Percentiles rank a stretch among this genome's conserved stretches.
phyloP scores from a whole-genome alignment of 2,888 invertebrate species.

The Agriopis marginaria region DNA sequence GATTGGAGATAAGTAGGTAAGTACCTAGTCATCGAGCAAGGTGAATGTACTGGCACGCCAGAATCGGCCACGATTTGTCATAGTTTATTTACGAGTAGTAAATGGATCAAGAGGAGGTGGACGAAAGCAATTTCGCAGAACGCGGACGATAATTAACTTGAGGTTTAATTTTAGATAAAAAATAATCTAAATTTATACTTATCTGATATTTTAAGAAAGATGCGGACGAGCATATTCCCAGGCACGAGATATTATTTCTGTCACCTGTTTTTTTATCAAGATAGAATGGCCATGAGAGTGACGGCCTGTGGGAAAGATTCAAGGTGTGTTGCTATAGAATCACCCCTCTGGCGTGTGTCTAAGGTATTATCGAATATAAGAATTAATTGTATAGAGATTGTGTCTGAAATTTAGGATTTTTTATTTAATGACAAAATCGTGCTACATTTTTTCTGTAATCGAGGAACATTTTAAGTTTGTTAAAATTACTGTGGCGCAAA shows the following conservation, averaged over 20 bases:
- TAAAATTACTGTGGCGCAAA: no score
- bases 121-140: slow-evolving; percentile 26
- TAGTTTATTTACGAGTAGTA: slow-evolving; percentile 39
- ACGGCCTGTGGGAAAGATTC: neutral
- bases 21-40: slow-evolving; percentile 20
- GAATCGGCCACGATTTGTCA: slow-evolving; percentile 36
- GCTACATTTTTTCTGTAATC: neutral
- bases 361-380: neutral
- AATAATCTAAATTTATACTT: neutral
- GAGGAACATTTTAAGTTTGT: no score
- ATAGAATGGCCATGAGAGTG: neutral
- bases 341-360: neutral
- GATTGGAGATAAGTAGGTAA: slow-evolving; percentile 11
- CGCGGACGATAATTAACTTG: slow-evolving; percentile 14
- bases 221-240: neutral
- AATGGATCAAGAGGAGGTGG: slow-evolving; percentile 28
- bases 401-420: neutral
- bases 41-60: slow-evolving; percentile 31
- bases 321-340: neutral
- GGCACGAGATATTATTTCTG: neutral
- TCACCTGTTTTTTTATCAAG: neutral
- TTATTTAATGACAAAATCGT: neutral
- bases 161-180: slow-evolving; percentile 12
- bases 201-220: neutral
- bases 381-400: neutral